Evolutionary conservation across 2,888 invertebrate species (phyloP).

Genomic region (Papilio protenor): DNA sequence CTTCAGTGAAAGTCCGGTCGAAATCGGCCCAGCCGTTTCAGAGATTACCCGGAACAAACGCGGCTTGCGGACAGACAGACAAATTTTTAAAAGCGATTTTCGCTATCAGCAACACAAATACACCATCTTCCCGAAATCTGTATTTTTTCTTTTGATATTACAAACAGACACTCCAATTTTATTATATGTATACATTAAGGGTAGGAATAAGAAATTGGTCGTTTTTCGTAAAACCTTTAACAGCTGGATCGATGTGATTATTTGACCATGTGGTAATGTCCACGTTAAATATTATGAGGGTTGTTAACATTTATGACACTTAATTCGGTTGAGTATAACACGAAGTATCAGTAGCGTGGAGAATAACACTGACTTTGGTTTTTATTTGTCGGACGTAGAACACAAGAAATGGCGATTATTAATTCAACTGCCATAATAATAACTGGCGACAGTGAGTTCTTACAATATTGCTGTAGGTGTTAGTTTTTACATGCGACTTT

Average conservation of each 20-base stretch:
- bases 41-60: too few relatives aligned
- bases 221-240: constrained; percentile 49
- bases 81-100: too few relatives aligned
- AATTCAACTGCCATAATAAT: background rate
- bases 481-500: too few relatives aligned
- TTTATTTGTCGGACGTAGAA: constrained; percentile 51
- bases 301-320: constrained; percentile 79
- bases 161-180: too few relatives aligned
- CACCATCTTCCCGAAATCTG: too few relatives aligned
- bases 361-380: constrained; percentile 68
- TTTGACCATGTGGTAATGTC: constrained; percentile 64
- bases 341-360: constrained; percentile 69
- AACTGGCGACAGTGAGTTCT: too few relatives aligned
- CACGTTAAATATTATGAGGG: constrained; percentile 69
- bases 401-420: constrained; percentile 48
- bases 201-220: constrained; percentile 40
- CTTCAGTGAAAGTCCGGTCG: too few relatives aligned
- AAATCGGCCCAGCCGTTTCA: too few relatives aligned
- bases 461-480: too few relatives aligned
- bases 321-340: constrained; percentile 74
- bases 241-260: constrained; percentile 52
- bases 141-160: too few relatives aligned
- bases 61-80: too few relatives aligned
- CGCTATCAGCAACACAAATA: too few relatives aligned
- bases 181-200: constrained; percentile 26